Base-by-base conservation (phyloP, 2,797 vertebrate genomes). In the Spheniscus humboldti region DNA sequence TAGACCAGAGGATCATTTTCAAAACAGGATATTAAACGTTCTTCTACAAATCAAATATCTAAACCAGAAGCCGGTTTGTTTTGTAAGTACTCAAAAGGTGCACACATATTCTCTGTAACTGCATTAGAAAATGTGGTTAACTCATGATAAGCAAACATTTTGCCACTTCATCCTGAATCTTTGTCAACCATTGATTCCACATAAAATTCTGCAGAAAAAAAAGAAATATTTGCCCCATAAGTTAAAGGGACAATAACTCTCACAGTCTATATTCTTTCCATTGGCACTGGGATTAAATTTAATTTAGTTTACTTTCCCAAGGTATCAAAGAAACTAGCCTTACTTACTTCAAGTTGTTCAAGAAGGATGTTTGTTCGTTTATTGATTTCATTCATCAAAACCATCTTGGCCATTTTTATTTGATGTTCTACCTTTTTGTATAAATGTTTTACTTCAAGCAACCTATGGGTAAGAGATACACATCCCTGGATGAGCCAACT, bases 391-490 rank as follows among this genome's bases (percentile, higher is more conserved):
- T 99, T 99, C 97, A 99, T 99, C 98, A 99, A 99, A 98, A 99
- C 98, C 99, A 99, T 99, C 98, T 99, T 99, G 96, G 99, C 99
- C 99, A 99, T 99, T 99, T 99, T 99, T 97, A 99, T 99, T 98
- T 99, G 99, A 98, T 99, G 99, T 98, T 99, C 99, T 90, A 99
- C 98, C 96, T 99, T 99, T 97, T 98, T 98, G 94, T 99, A 98
- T 81, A 99, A 98, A 97, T 99, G 98, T 93, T 99, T 99, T 93
- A 99, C 98, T 96, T 99, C 99, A 91, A 99, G 99, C 95, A 99
- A 97, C 98, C 99, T 99, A 68, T 41, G 12, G 27, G 55, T 56
- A 95, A 92, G 50, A 90, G 30, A 89, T 8, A 67, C 37, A 74
- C 10, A 81, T 18, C 20, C 59, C n/a, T 53, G 30, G 24, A 72